Conservation (phyloP, 2,113 vertebrate genomes). For the Hippocampus zosterae region DNA sequence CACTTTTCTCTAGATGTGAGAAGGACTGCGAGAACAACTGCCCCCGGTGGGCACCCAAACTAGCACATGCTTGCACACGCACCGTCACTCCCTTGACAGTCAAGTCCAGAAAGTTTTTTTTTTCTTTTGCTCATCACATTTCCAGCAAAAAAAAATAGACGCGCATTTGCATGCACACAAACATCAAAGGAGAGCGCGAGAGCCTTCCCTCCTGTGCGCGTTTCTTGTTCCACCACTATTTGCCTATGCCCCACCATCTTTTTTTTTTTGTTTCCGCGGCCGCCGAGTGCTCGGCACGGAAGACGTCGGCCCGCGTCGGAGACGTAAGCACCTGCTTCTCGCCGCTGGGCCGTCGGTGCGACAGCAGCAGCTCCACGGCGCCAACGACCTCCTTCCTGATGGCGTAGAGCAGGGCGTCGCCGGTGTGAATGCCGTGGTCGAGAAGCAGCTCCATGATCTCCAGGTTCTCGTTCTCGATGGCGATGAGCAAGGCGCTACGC, state of each 20-base stretch:
- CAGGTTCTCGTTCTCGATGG: slow-evolving; percentile 97
- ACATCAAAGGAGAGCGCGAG: slow-evolving; percentile 32
- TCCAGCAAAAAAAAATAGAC: slow-evolving; percentile 4
- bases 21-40: slow-evolving; percentile 35
- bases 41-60: background rate
- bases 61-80: slow-evolving; percentile 10
- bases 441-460: slow-evolving; percentile 97
- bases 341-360: slow-evolving; percentile 83
- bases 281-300: background rate
- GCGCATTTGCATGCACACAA: background rate
- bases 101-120: background rate
- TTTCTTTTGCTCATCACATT: slow-evolving; percentile 3
- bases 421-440: slow-evolving; percentile 87
- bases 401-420: slow-evolving; percentile 91
- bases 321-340: slow-evolving; percentile 77
- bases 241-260: background rate
- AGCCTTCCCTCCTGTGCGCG: slow-evolving; percentile 21
- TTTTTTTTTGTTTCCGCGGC: too few species aligned
- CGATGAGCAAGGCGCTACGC: slow-evolving; percentile 92
- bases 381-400: slow-evolving; percentile 97
- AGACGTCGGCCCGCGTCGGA: background rate
- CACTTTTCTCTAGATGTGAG: slow-evolving; percentile 6
- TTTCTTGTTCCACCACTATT: background rate
- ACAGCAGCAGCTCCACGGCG: slow-evolving; percentile 94
- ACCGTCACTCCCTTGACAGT: slow-evolving; percentile 13